Evolutionary conservation across 30 jellyfish, hydroid and myxozoan genomes (phyloP).

Genomic region (Aurelia sp.): DNA sequence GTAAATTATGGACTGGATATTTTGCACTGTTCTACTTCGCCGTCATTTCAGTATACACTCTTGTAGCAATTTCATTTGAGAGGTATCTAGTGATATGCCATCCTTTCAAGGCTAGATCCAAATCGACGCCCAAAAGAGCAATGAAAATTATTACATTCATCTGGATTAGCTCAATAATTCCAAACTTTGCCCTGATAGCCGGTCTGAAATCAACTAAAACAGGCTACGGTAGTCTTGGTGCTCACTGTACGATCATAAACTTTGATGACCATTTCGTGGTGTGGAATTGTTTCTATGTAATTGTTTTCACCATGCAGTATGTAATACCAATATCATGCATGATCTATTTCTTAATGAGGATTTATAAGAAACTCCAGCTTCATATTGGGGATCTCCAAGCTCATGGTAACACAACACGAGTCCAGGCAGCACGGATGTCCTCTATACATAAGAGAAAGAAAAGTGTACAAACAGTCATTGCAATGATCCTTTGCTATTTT

Average conservation of each 20-base stretch:
- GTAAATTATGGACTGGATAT: slow-evolving; percentile 53
- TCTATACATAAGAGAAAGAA: slow-evolving; percentile 25
- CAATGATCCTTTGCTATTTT: slow-evolving; percentile 37
- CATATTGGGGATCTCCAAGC: background rate
- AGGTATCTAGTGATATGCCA: slow-evolving; percentile 59
- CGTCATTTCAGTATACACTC: slow-evolving; percentile 32
- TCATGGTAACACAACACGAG: background rate
- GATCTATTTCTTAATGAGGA: slow-evolving; percentile 40
- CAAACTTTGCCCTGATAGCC: slow-evolving; percentile 18
- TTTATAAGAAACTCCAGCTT: background rate
- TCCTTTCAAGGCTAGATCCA: slow-evolving; percentile 33
- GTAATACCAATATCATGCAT: slow-evolving; percentile 43
- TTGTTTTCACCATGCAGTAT: slow-evolving; percentile 56
- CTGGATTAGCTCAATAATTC: slow-evolving; percentile 32
- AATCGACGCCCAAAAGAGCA: slow-evolving; percentile 45
- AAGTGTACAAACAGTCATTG: slow-evolving; percentile 47
- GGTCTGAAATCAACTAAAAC: slow-evolving; percentile 30
- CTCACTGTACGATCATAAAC: slow-evolving; percentile 35
- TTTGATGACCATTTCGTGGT: background rate
- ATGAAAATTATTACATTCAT: slow-evolving; percentile 13
- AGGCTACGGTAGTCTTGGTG: slow-evolving; percentile 50
- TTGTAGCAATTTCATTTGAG: slow-evolving; percentile 51
- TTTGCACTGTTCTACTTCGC: slow-evolving; percentile 45
- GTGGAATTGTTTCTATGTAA: background rate
- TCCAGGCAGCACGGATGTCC: background rate